Evolutionary conservation across 1,140 invertebrate genomes (phyloP), one percentile per base, ranked within the genome.

Genomic region (Amphibalanus amphitrite): DNA sequence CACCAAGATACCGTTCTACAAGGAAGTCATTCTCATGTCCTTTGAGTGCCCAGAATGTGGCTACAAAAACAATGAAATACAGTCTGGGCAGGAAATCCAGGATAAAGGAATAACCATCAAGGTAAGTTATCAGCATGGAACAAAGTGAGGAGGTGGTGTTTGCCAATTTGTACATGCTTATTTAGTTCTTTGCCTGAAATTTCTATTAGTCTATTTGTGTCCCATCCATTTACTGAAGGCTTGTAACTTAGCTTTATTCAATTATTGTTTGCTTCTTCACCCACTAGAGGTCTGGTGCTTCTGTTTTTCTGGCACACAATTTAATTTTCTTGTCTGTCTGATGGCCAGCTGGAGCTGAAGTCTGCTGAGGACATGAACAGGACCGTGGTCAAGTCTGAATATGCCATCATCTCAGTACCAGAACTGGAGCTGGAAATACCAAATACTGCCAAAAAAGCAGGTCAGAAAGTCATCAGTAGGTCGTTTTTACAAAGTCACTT

Each of bases 21-120:
- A 93, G 79, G 95, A 98, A 81, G 88, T 99, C 0, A 87, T 99
- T n/a, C 77, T 99, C 0, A 94, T 95, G 84, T 98, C 95, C 0
- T 99, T 99, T 81, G 83, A 84, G 0, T 99, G 97, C 81, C 86
- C 90, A 6, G 82, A 92, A 72, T 99, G 97, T 82, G 89, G 90
- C 0, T 90, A 84, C 80, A 82, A 86, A 75, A 98, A 99, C 80
- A 96, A 94, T 80, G 93, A 97, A 81, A 87, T 97, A 64, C 91
- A 97, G 80, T 88, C 90, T 15, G 93, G 90, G 0, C 89, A 90
- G 15, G 86, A 86, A 71, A 89, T 92, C 40, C 87, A 90, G 72
- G 89, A 91, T 28, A 86, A 87, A 76, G 83, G 83, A 20, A 76
- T 83, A 17, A 76, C 72, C 33, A 79, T 78, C 74, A 78, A 75